phyloP scores from a whole-genome alignment of 2,113 vertebrate genomes.

The Athene noctua region DNA sequence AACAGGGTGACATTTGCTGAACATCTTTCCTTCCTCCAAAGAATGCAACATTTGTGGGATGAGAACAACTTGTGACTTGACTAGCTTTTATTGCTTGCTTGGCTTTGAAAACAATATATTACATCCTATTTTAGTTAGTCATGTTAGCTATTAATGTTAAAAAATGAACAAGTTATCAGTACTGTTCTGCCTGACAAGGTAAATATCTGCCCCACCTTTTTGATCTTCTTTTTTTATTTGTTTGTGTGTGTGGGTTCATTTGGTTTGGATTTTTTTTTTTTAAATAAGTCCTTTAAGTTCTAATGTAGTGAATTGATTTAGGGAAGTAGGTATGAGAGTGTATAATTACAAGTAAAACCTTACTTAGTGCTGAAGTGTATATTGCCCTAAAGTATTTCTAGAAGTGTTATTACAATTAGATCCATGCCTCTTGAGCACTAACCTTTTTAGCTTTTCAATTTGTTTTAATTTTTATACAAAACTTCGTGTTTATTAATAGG shows the following conservation, averaged over 20 bases:
- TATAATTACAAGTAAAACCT: neutral
- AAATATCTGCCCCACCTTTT: neutral
- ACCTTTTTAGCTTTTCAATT: neutral
- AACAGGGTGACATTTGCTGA: neutral
- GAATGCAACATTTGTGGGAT: neutral
- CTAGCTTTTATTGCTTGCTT: slow-evolving; percentile 4
- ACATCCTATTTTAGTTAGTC: neutral
- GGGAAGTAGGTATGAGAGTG: neutral
- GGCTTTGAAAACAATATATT: neutral
- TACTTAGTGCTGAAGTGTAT: neutral
- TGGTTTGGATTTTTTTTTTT: neutral
- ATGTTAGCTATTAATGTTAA: neutral
- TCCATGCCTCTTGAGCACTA: neutral
- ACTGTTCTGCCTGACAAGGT: neutral
- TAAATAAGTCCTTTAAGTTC: neutral
- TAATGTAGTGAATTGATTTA: neutral
- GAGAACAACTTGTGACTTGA: slow-evolving; percentile 1
- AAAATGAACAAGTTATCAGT: neutral
- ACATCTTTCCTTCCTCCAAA: neutral
- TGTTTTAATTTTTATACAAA: neutral
- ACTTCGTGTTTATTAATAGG: neutral
- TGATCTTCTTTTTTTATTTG: neutral
- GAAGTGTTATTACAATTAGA: neutral
- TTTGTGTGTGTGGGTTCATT: neutral
- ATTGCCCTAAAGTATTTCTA: neutral